These are phyloP conservation scores for Bergia sp. DNA, from an alignment of 92 coral and sea anemone species.

Conservation along the genomic window DNA sequence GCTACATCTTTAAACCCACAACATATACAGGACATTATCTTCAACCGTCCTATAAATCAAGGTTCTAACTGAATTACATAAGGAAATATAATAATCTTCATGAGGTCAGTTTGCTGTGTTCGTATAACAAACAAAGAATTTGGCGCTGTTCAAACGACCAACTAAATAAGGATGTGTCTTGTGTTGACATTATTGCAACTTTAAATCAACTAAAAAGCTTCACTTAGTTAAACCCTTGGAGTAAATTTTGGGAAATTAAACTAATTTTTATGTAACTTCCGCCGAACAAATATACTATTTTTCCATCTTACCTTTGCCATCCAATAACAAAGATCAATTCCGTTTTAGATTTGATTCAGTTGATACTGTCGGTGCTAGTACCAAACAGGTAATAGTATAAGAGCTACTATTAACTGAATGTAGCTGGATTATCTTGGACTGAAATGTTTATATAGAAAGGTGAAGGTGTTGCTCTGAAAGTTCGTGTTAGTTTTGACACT, in stretches of 20 bases:
- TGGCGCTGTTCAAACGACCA: background rate
- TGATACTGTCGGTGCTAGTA: background rate
- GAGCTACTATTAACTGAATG: background rate
- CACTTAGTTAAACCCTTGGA: background rate
- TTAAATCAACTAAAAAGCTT: background rate
- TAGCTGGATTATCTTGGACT: background rate
- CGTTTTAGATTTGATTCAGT: background rate
- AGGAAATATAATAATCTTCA: background rate
- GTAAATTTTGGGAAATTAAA: background rate
- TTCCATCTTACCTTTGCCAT: background rate
- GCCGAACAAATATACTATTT: background rate
- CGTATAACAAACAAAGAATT: background rate
- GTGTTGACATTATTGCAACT: background rate
- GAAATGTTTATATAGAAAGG: background rate
- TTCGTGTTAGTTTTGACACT: constrained; percentile 13
- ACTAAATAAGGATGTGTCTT: background rate
- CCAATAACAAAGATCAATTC: background rate
- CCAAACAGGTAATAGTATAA: constrained; percentile 30
- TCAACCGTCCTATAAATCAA: background rate
- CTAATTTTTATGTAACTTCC: background rate
- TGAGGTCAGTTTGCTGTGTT: background rate
- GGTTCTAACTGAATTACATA: background rate
- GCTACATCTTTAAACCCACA: background rate
- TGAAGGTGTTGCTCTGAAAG: constrained; percentile 13
- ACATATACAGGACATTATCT: background rate